Conservation (phyloP, 37 sponge, comb jelly and placozoan species). For the Dysidea cf. avara region DNA sequence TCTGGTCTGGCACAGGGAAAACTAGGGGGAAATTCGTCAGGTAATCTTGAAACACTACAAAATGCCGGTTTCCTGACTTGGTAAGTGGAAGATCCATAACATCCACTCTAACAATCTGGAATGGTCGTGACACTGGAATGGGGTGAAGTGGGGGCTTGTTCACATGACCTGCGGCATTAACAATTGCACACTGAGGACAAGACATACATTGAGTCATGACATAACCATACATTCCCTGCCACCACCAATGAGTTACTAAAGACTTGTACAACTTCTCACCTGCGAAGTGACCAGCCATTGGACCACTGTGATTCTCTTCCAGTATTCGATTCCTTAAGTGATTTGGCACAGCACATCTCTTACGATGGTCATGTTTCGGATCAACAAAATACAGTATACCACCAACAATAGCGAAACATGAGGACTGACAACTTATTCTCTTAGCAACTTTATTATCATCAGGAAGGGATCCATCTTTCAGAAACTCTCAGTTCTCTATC, state of each 20-base stretch:
- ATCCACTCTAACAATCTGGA: conserved; percentile 60
- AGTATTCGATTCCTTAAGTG: conserved; percentile 1
- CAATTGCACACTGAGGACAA: too few species aligned
- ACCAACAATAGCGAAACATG: not conserved
- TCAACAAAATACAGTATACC: conserved; percentile 11
- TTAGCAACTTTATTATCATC: not conserved
- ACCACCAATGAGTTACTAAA: conserved; percentile 16
- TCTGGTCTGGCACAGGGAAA: conserved; percentile 57
- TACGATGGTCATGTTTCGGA: conserved; percentile 13
- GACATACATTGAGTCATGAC: not conserved
- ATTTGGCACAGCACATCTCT: conserved; percentile 8
- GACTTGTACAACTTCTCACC: conserved; percentile 7
- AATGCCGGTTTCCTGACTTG: conserved; percentile 17
- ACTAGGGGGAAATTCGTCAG: conserved; percentile 57
- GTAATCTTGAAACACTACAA: conserved; percentile 59
- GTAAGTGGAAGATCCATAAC: conserved; percentile 48
- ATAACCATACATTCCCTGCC: conserved; percentile 33
- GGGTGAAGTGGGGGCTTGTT: conserved; percentile 40
- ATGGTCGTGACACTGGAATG: conserved; percentile 48
- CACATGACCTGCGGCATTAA: not conserved
- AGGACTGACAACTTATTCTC: not conserved
- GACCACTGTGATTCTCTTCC: not conserved
- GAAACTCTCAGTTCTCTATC: conserved; percentile 1
- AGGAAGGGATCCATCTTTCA: not conserved
- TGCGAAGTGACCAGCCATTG: conserved; percentile 14